Conservation (phyloP, 2,888 invertebrate genomes). For the Polylopha cassiicola region DNA sequence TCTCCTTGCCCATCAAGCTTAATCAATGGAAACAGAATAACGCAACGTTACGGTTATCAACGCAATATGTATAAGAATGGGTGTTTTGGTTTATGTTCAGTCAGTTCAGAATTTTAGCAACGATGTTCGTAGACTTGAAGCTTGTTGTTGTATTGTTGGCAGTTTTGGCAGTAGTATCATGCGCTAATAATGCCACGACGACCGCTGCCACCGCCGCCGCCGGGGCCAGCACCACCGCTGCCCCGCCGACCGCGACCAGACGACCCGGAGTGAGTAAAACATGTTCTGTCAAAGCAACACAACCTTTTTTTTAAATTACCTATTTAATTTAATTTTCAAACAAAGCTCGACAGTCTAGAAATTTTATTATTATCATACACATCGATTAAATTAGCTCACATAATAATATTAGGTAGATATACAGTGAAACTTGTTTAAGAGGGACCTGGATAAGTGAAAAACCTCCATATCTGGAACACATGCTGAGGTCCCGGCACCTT, state of each 20-base stretch:
- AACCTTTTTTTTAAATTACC: too few species aligned
- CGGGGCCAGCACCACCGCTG: slow-evolving; percentile 4
- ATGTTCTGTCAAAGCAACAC: too few species aligned
- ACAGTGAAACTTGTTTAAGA: too few species aligned
- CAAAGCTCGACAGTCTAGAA: too few species aligned
- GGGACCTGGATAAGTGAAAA: too few species aligned
- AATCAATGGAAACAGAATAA: slow-evolving; percentile 1
- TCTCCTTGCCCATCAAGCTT: slow-evolving; percentile 25
- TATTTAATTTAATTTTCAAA: too few species aligned
- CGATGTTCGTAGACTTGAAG: slow-evolving; percentile 31
- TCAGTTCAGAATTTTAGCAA: slow-evolving; percentile 24
- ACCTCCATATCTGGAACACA: too few species aligned
- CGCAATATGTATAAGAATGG: slow-evolving; percentile 29
- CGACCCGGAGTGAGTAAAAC: slow-evolving; percentile 2
- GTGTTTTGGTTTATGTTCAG: slow-evolving; percentile 15
- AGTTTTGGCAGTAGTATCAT: slow-evolving; percentile 28
- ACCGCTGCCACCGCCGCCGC: slow-evolving; percentile 3
- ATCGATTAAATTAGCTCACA: too few species aligned
- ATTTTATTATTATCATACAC: too few species aligned
- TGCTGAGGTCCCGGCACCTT: too few species aligned
- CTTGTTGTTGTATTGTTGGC: slow-evolving; percentile 31
- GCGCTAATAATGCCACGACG: slow-evolving; percentile 31
- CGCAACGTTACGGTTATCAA: slow-evolving; percentile 17
- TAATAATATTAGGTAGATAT: too few species aligned
- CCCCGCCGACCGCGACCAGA: slow-evolving; percentile 1